Evolutionary conservation across 2,797 vertebrate species (phyloP), one percentile per base, ranked within the genome.

Genomic region (Anguilla pacifica): DNA sequence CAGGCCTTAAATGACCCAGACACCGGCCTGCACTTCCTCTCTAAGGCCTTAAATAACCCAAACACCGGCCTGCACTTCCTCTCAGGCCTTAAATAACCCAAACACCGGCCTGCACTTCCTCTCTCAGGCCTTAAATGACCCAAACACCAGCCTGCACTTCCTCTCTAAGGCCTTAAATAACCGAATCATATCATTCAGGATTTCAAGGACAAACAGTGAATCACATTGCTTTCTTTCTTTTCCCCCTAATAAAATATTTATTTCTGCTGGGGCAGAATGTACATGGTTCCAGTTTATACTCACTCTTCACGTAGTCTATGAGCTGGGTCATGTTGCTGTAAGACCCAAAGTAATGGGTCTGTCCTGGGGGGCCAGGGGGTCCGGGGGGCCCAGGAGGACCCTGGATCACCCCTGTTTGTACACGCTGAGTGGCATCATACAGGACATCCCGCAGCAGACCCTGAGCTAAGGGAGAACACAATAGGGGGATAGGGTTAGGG

Each of bases 301-400:
- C 93, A 99, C 98, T 94, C 96, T 96, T 97, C 90, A 99, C 99
- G 95, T 99, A 98, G 89, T 98, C 96, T 97, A 99, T 96, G 90
- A 99, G 98, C 92, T 99, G 98, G 39, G 98, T 99, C 91, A 99
- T 92, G 0, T 99, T 99, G 90, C 97, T 97, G n/a, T 99, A 97
- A 86, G 97, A 72, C 15, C 95, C 97, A 91, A 98, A 97, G 91
- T 99, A 96, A 2, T 96, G 97, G 94, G 97, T 99, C 92, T 97
- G 93, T 77, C 98, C 98, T 0, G 97, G 94, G 0, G 96, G 94
- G 49, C 96, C 96, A 0, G 94, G 91, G 0, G 95, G 95, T 0
- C 96, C 96, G 0, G 96, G 94, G 5, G 93, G 96, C 39, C 96
- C 96, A 3, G 96, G 94, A 0, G 96, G 96, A 6, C 95, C 95